These are phyloP conservation scores for Lanius collurio DNA, from an alignment of 2,113 vertebrate genomes.

Conservation along the genomic window DNA sequence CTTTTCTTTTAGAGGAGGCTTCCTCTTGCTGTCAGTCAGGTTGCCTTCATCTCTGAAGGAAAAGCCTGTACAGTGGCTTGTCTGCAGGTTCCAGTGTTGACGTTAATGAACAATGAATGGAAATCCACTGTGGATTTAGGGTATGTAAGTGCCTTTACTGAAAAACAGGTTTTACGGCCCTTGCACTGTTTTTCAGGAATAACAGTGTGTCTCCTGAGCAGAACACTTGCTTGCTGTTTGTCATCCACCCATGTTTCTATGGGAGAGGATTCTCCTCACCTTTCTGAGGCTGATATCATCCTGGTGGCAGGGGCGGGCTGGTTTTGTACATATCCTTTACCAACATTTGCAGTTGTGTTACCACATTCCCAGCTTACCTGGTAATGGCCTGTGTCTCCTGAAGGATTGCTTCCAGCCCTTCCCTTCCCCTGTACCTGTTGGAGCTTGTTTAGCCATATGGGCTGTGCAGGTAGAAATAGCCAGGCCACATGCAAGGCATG, in stretches of 20 bases:
- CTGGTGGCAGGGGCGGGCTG: neutral
- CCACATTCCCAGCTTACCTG: neutral
- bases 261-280: neutral
- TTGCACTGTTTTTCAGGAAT: neutral
- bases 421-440: neutral
- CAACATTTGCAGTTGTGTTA: neutral
- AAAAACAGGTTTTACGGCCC: neutral
- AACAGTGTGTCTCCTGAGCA: neutral
- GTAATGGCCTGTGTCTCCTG: neutral
- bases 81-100: neutral
- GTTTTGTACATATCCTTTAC: neutral
- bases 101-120: neutral
- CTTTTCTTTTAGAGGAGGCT: neutral
- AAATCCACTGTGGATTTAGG: neutral
- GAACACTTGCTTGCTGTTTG: neutral
- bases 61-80: neutral
- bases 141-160: neutral
- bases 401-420: neutral
- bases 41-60: neutral
- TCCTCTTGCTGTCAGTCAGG: neutral
- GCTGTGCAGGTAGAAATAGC: neutral
- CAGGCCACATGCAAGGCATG: neutral
- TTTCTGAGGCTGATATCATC: neutral
- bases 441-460: neutral
- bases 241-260: neutral